Conservation (phyloP, 1,140 invertebrate genomes). For the Psix sp. region DNA sequence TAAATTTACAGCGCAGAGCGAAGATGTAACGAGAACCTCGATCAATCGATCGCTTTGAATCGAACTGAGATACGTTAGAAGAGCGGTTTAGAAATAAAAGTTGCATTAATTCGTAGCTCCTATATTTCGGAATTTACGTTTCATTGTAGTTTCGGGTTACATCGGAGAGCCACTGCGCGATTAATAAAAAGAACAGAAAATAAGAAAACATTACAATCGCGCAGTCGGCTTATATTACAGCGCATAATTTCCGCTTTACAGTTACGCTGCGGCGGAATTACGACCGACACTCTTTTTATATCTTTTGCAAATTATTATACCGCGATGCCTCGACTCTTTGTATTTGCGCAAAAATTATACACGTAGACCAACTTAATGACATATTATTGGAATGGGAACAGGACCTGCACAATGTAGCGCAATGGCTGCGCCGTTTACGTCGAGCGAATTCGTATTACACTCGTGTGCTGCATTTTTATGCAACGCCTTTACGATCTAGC, state of each 20-base stretch:
- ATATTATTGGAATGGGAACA: constrained; percentile 34
- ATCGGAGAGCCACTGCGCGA: background rate
- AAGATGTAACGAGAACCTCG: too few relatives aligned
- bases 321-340: constrained; percentile 20
- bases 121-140: background rate
- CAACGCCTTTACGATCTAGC: background rate
- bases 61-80: too few relatives aligned
- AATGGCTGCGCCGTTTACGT: constrained; percentile 1
- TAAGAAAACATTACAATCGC: constrained; percentile 32
- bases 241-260: constrained; percentile 37
- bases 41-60: too few relatives aligned
- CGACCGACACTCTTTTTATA: constrained; percentile 29
- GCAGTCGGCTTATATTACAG: constrained; percentile 28
- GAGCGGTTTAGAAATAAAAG: too few relatives aligned
- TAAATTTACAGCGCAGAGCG: constrained; percentile 7
- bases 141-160: constrained; percentile 19
- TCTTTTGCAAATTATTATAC: constrained; percentile 33
- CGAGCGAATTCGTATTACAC: background rate
- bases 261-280: constrained; percentile 31
- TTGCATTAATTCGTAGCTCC: background rate
- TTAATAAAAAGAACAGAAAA: constrained; percentile 8
- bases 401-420: constrained; percentile 19
- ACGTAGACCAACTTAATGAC: constrained; percentile 26
- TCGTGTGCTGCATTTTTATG: background rate
- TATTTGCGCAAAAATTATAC: constrained; percentile 33